A percentile compares a stretch with the other conserved stretches of the same genome.
These are phyloP conservation scores for Microtus californicus DNA, from an alignment of 2,797 vertebrate species.

Conservation along the genomic window DNA sequence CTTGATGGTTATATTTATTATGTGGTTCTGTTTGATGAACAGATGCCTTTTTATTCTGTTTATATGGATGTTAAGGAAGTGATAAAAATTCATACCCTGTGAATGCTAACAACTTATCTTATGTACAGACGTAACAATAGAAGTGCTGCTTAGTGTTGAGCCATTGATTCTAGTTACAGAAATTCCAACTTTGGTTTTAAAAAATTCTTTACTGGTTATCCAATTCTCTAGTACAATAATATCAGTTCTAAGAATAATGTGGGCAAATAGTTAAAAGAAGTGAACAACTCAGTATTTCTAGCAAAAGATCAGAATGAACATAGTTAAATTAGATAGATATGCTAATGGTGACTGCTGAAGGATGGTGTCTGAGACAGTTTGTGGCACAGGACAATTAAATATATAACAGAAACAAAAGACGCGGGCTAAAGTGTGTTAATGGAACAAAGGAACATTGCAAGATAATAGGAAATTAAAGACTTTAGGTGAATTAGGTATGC, in stretches of 20 bases:
- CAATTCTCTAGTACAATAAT: neutral
- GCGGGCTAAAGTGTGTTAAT: neutral
- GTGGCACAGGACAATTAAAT: conserved; percentile 11
- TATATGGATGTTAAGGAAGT: conserved; percentile 34
- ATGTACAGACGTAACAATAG: neutral
- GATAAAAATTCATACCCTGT: conserved; percentile 25
- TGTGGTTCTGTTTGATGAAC: conserved; percentile 26
- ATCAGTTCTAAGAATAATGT: neutral
- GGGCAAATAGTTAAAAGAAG: neutral
- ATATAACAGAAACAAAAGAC: conserved; percentile 7
- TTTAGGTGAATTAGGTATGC: neutral
- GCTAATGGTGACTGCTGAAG: neutral
- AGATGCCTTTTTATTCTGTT: conserved; percentile 49
- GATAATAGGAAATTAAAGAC: neutral
- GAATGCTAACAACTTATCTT: neutral
- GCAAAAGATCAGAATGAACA: neutral
- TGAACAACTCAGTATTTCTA: neutral
- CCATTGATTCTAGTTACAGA: conserved; percentile 15
- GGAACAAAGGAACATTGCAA: conserved; percentile 29
- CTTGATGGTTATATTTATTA: conserved; percentile 3
- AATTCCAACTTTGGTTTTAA: conserved; percentile 42
- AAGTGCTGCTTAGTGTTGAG: neutral
- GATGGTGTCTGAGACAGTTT: neutral
- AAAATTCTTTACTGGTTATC: neutral
- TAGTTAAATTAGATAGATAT: neutral